phyloP scores from a whole-genome alignment of 2,888 invertebrate species.

The Drosophila neutralis region DNA sequence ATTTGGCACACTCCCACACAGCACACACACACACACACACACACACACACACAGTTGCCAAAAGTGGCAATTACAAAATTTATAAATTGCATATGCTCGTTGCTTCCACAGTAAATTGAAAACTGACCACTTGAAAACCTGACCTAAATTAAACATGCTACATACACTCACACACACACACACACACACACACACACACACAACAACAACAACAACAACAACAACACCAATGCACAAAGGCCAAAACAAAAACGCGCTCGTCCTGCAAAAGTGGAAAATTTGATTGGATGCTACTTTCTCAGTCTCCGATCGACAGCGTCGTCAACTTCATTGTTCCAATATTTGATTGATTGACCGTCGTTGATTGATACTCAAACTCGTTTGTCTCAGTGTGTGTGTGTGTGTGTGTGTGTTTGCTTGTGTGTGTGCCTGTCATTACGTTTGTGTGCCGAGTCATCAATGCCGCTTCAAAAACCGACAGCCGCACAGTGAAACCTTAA shows the following conservation, averaged over 20 bases:
- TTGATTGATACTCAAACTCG: conserved; percentile 72
- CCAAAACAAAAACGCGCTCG: conserved; percentile 2
- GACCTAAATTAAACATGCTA: conserved; percentile 23
- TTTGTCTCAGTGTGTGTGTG: conserved; percentile 11
- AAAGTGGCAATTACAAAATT: conserved; percentile 38
- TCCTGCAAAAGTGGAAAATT: conserved; percentile 32
- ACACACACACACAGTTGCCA: not conserved
- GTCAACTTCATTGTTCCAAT: conserved; percentile 50
- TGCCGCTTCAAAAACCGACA: conserved; percentile 51
- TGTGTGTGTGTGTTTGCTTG: conserved; percentile 7
- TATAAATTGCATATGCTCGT: conserved; percentile 34
- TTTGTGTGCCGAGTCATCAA: conserved; percentile 55
- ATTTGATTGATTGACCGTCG: conserved; percentile 68
- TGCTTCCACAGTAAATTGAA: conserved; percentile 19
- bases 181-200: conserved; percentile 25
- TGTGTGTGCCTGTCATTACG: conserved; percentile 17
- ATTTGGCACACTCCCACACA: not conserved
- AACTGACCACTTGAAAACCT: conserved; percentile 6
- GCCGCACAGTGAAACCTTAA: conserved; percentile 34
- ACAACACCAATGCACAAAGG: conserved; percentile 1
- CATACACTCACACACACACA: conserved; percentile 3
- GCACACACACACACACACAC: not conserved
- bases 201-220: conserved; percentile 13
- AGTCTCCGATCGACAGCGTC: conserved; percentile 24
- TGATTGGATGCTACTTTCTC: conserved; percentile 25